phyloP scores from a whole-genome alignment of 2,797 vertebrate genomes.

The Ctenopoma multispine region DNA sequence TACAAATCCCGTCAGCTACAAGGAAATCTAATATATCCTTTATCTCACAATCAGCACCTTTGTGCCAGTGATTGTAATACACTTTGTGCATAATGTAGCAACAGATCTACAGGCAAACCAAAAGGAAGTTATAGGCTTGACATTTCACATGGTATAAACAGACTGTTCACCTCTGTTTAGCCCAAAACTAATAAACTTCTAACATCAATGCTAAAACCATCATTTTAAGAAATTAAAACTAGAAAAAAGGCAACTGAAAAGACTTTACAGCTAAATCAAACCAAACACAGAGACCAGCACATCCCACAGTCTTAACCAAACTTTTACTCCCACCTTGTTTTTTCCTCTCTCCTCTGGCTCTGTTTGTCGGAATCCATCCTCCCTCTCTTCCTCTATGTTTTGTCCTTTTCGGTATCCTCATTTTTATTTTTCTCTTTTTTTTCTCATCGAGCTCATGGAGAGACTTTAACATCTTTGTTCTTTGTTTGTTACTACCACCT shows the following conservation, averaged over 20 bases:
- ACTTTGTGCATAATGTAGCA: background rate
- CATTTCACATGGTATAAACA: background rate
- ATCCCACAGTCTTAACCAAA: slow-evolving; percentile 21
- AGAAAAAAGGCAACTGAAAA: slow-evolving; percentile 1
- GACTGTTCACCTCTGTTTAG: background rate
- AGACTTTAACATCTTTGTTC: slow-evolving; percentile 26
- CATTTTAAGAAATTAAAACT: background rate
- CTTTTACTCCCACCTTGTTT: slow-evolving; percentile 24
- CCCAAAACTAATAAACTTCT: background rate
- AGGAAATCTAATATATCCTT: background rate
- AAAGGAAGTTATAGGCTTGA: too few species aligned
- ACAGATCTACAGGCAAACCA: too few species aligned
- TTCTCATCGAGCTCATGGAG: background rate
- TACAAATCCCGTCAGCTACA: background rate
- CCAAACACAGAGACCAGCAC: slow-evolving; percentile 4
- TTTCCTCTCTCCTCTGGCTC: slow-evolving; percentile 1
- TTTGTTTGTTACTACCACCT: slow-evolving; percentile 37
- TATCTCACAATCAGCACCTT: background rate
- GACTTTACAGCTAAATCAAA: background rate
- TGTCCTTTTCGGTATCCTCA: background rate
- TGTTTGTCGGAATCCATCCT: slow-evolving; percentile 6
- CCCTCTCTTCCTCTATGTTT: background rate
- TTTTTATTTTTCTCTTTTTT: background rate
- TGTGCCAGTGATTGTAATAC: background rate
- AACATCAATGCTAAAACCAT: slow-evolving; percentile 1